These are phyloP conservation scores for Aricia agestis DNA, from an alignment of 1,140 invertebrate species.

Conservation along the genomic window DNA sequence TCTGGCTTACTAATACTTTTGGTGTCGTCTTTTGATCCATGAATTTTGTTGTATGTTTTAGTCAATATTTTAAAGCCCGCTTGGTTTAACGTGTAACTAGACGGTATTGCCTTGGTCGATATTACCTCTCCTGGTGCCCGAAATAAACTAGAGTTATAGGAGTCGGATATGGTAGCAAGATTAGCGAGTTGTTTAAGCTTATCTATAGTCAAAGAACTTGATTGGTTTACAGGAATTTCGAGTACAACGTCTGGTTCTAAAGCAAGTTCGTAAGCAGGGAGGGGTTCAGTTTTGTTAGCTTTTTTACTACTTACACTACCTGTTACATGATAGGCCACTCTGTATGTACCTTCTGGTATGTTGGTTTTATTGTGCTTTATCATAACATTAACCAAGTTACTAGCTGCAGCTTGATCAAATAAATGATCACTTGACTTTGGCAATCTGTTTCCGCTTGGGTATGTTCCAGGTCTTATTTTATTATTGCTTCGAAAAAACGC, in stretches of 20 bases:
- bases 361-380: conserved; percentile 32
- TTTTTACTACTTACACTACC: conserved; percentile 70
- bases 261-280: conserved; percentile 63
- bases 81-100: conserved; percentile 77
- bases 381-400: conserved; percentile 26
- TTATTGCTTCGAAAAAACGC: not conserved
- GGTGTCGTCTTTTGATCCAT: conserved; percentile 63
- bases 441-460: conserved; percentile 49
- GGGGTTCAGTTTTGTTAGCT: conserved; percentile 60
- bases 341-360: conserved; percentile 65
- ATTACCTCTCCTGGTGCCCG: conserved; percentile 68
- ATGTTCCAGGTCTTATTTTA: conserved; percentile 12
- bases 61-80: conserved; percentile 81
- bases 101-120: conserved; percentile 77
- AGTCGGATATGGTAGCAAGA: conserved; percentile 71
- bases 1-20: conserved; percentile 57
- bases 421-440: conserved; percentile 61
- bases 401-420: conserved; percentile 32
- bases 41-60: conserved; percentile 79
- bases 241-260: conserved; percentile 65
- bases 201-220: conserved; percentile 58
- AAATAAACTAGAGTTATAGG: conserved; percentile 69
- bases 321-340: conserved; percentile 67
- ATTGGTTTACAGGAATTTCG: conserved; percentile 68
- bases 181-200: conserved; percentile 74